Percentiles rank a stretch among this genome's conserved stretches.
These are phyloP conservation scores for Bufo gargarizans DNA, from an alignment of 2,113 vertebrate genomes.

Conservation along the genomic window DNA sequence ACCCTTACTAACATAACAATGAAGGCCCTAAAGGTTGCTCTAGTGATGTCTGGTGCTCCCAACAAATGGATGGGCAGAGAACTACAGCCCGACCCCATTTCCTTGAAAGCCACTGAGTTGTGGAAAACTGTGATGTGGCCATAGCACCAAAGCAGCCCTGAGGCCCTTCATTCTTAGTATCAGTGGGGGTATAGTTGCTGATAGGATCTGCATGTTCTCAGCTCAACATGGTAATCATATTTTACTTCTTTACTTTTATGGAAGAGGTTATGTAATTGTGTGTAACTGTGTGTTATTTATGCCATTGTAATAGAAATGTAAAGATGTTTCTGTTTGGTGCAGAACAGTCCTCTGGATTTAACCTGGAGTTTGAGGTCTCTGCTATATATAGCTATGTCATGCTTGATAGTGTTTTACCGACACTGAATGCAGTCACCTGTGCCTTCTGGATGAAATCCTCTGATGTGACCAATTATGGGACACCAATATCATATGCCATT, in stretches of 20 bases:
- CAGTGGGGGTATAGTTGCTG: background rate
- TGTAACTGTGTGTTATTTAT: background rate
- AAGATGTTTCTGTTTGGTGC: slow-evolving; percentile 65
- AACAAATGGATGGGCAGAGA: no score
- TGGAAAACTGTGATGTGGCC: no score
- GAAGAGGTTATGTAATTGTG: background rate
- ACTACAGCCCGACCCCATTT: no score
- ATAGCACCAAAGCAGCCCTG: no score
- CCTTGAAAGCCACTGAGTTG: no score
- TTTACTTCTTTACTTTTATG: background rate
- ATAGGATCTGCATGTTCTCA: background rate
- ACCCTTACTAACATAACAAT: no score
- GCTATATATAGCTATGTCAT: slow-evolving; percentile 92
- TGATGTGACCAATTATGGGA: slow-evolving; percentile 90
- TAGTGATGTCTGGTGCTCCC: no score
- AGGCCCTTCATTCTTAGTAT: background rate
- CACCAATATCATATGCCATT: slow-evolving; percentile 92
- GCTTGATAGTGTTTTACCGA: slow-evolving; percentile 88
- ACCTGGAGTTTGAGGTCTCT: slow-evolving; percentile 96
- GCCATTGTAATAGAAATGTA: background rate
- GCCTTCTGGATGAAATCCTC: slow-evolving; percentile 96
- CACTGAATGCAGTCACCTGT: slow-evolving; percentile 87
- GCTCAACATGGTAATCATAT: background rate
- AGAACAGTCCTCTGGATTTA: slow-evolving; percentile 94
- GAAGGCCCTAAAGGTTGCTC: no score